These are phyloP conservation scores for Paramuricea clavata DNA, from an alignment of 92 coral and sea anemone species.

Conservation along the genomic window DNA sequence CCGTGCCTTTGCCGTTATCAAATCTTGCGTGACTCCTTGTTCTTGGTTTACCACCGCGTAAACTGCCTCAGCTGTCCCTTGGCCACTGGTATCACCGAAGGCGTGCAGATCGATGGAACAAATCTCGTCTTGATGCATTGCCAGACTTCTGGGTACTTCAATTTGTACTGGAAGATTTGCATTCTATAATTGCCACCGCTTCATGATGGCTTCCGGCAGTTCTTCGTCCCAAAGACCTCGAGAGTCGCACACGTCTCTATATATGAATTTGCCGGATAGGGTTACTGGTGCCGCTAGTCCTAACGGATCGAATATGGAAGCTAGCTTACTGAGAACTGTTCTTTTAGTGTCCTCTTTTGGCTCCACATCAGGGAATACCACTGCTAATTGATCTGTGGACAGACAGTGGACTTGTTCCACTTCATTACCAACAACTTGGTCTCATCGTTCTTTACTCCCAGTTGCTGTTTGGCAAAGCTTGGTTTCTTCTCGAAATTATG, in stretches of 20 bases:
- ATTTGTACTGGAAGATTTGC: background rate
- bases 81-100: constrained; percentile 58
- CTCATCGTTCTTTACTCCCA: background rate
- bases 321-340: too few species aligned
- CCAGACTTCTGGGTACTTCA: constrained; percentile 25
- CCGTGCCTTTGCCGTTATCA: constrained; percentile 30
- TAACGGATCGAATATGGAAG: too few species aligned
- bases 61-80: constrained; percentile 52
- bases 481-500: background rate
- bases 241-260: too few species aligned
- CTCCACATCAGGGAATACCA: too few species aligned
- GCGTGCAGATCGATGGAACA: constrained; percentile 34
- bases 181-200: constrained; percentile 38
- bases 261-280: too few species aligned
- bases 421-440: background rate
- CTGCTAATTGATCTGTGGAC: too few species aligned
- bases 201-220: constrained; percentile 39
- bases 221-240: background rate
- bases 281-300: too few species aligned
- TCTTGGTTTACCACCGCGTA: constrained; percentile 43
- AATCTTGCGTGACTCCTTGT: constrained; percentile 43
- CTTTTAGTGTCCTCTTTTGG: too few species aligned
- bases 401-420: too few species aligned
- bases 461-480: background rate
- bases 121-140: constrained; percentile 19